Evolutionary conservation across 1,140 invertebrate genomes (phyloP), one percentile per base, ranked within the genome.

Genomic region (Probaryconus sp.): DNA sequence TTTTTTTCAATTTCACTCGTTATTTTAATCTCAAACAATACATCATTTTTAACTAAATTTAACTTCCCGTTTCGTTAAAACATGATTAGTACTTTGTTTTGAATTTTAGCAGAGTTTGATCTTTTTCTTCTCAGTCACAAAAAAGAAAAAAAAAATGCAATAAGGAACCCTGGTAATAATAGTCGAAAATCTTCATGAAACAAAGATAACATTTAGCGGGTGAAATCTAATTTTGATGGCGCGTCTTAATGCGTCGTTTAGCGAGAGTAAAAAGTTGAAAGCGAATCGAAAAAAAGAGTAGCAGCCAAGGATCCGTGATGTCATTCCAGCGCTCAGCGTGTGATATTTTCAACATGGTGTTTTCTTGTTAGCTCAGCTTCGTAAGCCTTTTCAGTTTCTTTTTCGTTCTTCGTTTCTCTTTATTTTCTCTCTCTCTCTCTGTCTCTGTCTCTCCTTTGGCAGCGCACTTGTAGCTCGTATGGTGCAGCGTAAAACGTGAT

Each of bases 311-410:
- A 74, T 40, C 30, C 65, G 42, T 68, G 67, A 76, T 67, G 63
- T 64, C 67, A 71, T 64, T 76, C 40, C 40, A 37, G 53, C 28
- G 30, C 71, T 79, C 63, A 35, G 77, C 74, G 58, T 77, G 73
- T 78, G 79, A 79, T 71, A 79, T 80, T 79, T 80, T 76, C 75
- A 80, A 73, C 56, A 50, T 76, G 69, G 48, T 73, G 64, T 78
- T 75, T 79, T 79, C 76, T 78, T 76, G 76, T 77, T 65, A 73
- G 37, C 13, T 40, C 28, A 40, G 37, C 11, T 47, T 43, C 21
- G 43, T 42, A 21, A 21, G 43, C 37, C 56, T 64, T 67, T 70
- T 68, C 31, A 35, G 42, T 65, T 73, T 74, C 63, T 78, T 73
- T 71, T 68, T 69, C 63, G 20, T n/a, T 48, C 16, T 20, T 30